Base-by-base conservation (phyloP, 2,113 vertebrate genomes). In the Alosa alosa region DNA sequence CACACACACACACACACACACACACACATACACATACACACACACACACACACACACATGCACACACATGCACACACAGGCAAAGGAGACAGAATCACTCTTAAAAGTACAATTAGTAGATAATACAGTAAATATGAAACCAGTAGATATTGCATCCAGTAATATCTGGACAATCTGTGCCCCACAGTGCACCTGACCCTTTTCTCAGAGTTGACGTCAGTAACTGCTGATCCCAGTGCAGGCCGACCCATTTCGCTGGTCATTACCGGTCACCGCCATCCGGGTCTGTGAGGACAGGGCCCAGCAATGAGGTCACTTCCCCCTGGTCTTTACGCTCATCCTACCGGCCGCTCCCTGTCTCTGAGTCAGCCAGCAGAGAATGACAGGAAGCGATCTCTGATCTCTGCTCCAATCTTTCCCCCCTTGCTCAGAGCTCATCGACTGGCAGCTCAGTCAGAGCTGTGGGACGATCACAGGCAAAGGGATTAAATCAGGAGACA, bases 271-370 rank as follows among this genome's bases (percentile, higher is more conserved):
- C 90, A 93, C 87, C 81, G 90, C 72, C 5, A 92, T 92, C 92
- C 92, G 88, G 91, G 88, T 91, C 90, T 84, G 83, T 84, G 88
- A 90, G 90, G 91, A 86, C 83, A 88, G 81, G 75, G 87, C 88
- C 89, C 92, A 93, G 91, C 92, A 90, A 88, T 94, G 93, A 94
- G 90, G 91, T 95, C 93, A 93, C 91, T 92, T 94, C 94, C 93
- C 90, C 86, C 89, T 81, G 84, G 25, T 92, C 93, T 93, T 93
- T 89, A 93, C 93, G 92, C 90, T 92, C 89, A 83, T 89, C 92
- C 90, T 91, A 90, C 93, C 86, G 45, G 88, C 90, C 89, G 84
- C 92, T 93, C 89, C 92, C 90, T 86, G 90, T 82, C 87, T 89
- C 90, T 94, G 93, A 94, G 89, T 94, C 92, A 52, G 50, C 17